Conservation (phyloP, 2,797 vertebrate species). For the Novumbra hubbsi region DNA sequence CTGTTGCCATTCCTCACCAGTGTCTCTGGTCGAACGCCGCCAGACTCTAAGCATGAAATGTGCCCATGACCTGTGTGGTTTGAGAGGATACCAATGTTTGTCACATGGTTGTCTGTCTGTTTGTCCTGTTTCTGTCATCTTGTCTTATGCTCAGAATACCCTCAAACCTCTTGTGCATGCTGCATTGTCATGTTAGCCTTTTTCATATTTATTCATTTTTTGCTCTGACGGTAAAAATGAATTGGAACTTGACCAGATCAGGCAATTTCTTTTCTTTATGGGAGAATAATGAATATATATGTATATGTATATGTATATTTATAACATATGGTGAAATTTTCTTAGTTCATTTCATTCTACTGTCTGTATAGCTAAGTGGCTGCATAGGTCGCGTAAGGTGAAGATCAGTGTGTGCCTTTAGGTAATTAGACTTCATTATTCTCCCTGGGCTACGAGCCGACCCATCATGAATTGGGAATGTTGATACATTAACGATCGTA, state of each 20-base stretch:
- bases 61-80: conserved; percentile 5
- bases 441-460: conserved; percentile 33
- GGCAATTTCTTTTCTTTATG: background rate
- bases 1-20: background rate
- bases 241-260: conserved; percentile 33
- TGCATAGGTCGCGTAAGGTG: background rate
- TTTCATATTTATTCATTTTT: conserved; percentile 50
- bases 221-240: conserved; percentile 44
- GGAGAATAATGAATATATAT: conserved; percentile 2
- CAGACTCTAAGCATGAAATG: background rate
- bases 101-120: background rate
- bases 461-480: conserved; percentile 23
- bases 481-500: conserved; percentile 5
- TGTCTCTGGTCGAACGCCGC: background rate
- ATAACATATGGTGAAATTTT: background rate
- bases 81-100: conserved; percentile 6
- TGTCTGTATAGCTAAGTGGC: background rate
- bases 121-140: background rate
- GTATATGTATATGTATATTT: background rate
- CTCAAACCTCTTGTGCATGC: conserved; percentile 26
- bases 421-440: conserved; percentile 48
- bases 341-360: background rate
- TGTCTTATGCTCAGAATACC: conserved; percentile 3
- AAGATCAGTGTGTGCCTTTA: background rate
- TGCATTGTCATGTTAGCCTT: conserved; percentile 36